These are phyloP conservation scores for Sialis fuliginosa DNA, from an alignment of 2,888 invertebrate genomes.

Conservation along the genomic window DNA sequence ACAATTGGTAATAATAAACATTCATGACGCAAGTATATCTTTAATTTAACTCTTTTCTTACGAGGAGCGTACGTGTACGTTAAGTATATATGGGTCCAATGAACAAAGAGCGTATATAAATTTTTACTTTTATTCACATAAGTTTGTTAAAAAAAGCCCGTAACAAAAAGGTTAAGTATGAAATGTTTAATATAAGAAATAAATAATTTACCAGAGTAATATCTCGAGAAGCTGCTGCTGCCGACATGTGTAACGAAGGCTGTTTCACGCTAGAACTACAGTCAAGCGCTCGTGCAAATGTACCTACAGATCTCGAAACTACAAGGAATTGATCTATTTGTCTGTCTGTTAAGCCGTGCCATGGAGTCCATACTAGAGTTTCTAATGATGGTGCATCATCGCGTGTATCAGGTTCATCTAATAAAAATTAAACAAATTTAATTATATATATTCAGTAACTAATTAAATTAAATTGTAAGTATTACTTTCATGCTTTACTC, in stretches of 20 bases:
- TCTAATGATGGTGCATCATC: slow-evolving; percentile 48
- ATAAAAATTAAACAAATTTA: too few species aligned
- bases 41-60: slow-evolving; percentile 4
- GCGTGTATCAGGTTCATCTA: slow-evolving; percentile 43
- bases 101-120: not conserved
- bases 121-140: too few species aligned
- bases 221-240: slow-evolving; percentile 96
- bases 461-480: too few species aligned
- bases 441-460: too few species aligned
- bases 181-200: slow-evolving; percentile 5
- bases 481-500: too few species aligned
- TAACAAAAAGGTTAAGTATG: not conserved
- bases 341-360: slow-evolving; percentile 77
- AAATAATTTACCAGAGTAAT: slow-evolving; percentile 63
- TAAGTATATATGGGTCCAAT: not conserved
- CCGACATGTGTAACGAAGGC: slow-evolving; percentile 97
- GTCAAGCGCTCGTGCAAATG: slow-evolving; percentile 96
- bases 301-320: slow-evolving; percentile 85
- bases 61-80: not conserved
- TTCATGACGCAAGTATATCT: too few species aligned
- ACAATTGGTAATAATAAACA: not conserved
- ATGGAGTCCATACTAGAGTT: slow-evolving; percentile 87
- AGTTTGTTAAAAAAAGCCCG: too few species aligned
- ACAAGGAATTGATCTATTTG: slow-evolving; percentile 99
- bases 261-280: slow-evolving; percentile 97